A percentile compares a stretch with the other conserved stretches of the same genome.
These are phyloP conservation scores for Gopherus flavomarginatus DNA, from an alignment of 2,113 vertebrate species.

Conservation along the genomic window DNA sequence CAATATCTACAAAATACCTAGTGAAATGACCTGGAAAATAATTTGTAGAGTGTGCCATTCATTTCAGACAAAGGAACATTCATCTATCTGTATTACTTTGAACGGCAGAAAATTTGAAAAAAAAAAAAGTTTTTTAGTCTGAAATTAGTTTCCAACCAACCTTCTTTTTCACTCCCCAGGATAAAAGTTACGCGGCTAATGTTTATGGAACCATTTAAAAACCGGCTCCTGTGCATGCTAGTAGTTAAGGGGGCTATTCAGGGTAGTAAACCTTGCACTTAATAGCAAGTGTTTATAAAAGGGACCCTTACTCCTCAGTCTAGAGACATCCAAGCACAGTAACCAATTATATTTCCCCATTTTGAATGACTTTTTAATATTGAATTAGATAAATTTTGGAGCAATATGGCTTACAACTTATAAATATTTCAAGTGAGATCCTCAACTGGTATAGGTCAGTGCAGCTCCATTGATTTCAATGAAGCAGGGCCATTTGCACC, in stretches of 20 bases:
- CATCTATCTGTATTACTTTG: background rate
- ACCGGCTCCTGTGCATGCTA: background rate
- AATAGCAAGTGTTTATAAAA: background rate
- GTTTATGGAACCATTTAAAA: constrained; percentile 29
- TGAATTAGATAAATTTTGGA: background rate
- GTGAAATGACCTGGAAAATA: constrained; percentile 56
- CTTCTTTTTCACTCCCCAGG: constrained; percentile 5
- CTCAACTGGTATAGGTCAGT: background rate
- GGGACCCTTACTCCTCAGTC: background rate
- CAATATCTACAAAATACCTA: constrained; percentile 46
- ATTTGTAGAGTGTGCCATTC: constrained; percentile 27
- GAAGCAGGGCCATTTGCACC: background rate
- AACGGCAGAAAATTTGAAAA: background rate
- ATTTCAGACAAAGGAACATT: background rate
- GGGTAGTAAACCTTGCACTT: background rate
- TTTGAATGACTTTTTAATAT: background rate
- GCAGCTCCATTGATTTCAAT: background rate
- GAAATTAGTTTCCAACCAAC: background rate
- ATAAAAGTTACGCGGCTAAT: background rate
- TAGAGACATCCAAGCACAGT: background rate
- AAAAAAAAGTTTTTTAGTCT: background rate
- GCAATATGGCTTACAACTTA: background rate
- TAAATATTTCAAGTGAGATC: background rate
- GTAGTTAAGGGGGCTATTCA: background rate
- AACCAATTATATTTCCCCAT: background rate